Evolutionary conservation across 2,797 vertebrate species (phyloP), one percentile per base, ranked within the genome.

Genomic region (Halcyon smyrnensis): DNA sequence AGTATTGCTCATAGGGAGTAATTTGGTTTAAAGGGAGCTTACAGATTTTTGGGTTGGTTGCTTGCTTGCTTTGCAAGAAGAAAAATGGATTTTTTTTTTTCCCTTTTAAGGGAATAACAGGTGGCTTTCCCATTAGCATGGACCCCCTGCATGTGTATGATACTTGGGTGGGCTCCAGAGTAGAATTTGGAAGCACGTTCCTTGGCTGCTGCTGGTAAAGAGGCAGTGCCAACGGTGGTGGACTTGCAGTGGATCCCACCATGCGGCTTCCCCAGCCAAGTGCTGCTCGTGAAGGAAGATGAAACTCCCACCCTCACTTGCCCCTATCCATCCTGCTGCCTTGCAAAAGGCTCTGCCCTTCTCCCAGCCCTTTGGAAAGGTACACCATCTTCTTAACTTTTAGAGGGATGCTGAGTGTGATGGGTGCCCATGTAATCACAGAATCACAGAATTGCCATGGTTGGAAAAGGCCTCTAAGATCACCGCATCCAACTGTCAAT

Each of bases 81-180:
- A 30, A 57, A 89, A 84, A 19, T 3, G 8, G 9, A 8, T 5
- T 45, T 56, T 37, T 43, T 46, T 50, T 30, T 30, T 7, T 2
- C 8, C 41, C 43, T 62, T 71, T 19, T 43, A 48, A 59, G 17
- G 56, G 25, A 57, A 34, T 51, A 78, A 62, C 69, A 84, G n/a
- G 79, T 88, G 84, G 17, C 17, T 84, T 90, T 93, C 15, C 65
- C 23, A 8, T 41, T 13, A 53, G 39, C 27, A 21, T 9, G 28
- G 67, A 39, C 46, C 53, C 46, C n/a, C 67, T 77, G 53, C 17
- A 6, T 0, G 15, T 1, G 3, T 57, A 9, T 34, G 36, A 63
- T 39, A n/a, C 39, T 54, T 67, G 84, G 57, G 51, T 88, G 65
- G 83, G 51, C 73, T 95, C 60, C 76, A 74, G 71, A 77, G 56